Evolutionary conservation across 2,113 vertebrate species (phyloP), one percentile per base, ranked within the genome.

Genomic region (Anthoscopus minutus): DNA sequence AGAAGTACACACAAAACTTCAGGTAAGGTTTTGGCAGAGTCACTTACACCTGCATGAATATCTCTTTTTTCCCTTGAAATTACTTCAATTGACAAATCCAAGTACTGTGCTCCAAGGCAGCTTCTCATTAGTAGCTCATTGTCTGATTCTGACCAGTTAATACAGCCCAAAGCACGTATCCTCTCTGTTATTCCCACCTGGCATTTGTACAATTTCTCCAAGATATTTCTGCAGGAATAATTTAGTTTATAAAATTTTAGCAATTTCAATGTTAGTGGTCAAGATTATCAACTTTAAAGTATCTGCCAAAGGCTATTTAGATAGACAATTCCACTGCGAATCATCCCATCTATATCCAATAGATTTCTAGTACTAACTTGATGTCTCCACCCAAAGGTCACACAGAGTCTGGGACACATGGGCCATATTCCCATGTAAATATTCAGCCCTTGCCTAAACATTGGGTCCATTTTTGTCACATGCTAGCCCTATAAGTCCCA

Each of bases 1-100:
- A 62, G 48, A 92, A 80, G 50, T 2, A 4, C 42, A 37, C 24
- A 35, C 62, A 92, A 51, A 85, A 89, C 53, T 79, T 37, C 53
- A 92, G 60, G 84, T n/a, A 50, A 58, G 37, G 53, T 81, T 95
- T 95, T 94, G 86, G 72, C 86, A 93, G 61, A 94, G 74, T 80
- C 54, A 62, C 23, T 61, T 28, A 77, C 86, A 92, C 83, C 92
- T 94, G 80, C 72, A 31, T 37, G 47, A 83, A 72, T 81, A 53
- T 16, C 27, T 66, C 72, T 11, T 70, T 81, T 92, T 86, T 54
- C 50, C 33, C 8, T 51, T 90, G 23, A 23, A 73, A 66, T 73
- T 88, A 54, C 50, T 35, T 90, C 64, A 73, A 23, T 65, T 76
- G 74, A 74, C 66, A 87, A 58, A 82, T 69, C 61, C 79, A 89